These are phyloP conservation scores for Sinosuthora webbiana DNA, from an alignment of 2,113 vertebrate genomes.

Conservation along the genomic window DNA sequence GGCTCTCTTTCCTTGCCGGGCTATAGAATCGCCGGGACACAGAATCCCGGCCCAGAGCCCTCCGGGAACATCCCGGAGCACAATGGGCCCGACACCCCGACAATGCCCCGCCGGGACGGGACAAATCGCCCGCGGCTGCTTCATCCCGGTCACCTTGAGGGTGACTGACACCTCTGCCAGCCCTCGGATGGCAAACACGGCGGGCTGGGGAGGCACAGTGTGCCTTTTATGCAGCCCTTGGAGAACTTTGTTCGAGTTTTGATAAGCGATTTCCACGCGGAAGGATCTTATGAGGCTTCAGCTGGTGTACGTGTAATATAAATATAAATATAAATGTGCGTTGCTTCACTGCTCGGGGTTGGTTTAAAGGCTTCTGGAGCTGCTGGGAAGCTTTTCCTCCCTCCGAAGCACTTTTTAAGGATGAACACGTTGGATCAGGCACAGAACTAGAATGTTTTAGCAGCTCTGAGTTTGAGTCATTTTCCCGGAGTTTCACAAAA, in stretches of 20 bases:
- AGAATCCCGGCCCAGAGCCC: not conserved
- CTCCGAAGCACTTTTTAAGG: not conserved
- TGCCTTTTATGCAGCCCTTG: accelerated
- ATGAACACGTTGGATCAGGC: accelerated
- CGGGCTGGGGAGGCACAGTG: accelerated
- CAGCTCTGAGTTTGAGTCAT: not conserved
- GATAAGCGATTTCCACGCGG: not conserved
- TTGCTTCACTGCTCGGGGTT: not conserved
- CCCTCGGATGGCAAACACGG: accelerated
- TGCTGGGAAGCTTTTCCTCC: not conserved
- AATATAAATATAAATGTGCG: accelerated
- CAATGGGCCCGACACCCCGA: not conserved
- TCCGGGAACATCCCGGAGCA: not conserved
- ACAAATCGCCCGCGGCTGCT: not conserved
- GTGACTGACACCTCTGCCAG: not conserved
- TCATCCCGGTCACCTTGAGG: not conserved
- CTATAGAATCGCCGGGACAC: not conserved
- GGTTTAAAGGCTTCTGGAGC: not conserved
- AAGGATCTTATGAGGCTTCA: accelerated
- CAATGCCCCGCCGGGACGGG: not conserved
- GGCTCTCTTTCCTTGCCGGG: constrained; percentile 14
- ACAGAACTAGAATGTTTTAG: not conserved
- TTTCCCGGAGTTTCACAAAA: not conserved
- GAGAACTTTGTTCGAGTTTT: not conserved
- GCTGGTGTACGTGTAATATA: accelerated